Evolutionary conservation across 2,113 vertebrate species (phyloP).

Genomic region (Trematomus loennbergii): DNA sequence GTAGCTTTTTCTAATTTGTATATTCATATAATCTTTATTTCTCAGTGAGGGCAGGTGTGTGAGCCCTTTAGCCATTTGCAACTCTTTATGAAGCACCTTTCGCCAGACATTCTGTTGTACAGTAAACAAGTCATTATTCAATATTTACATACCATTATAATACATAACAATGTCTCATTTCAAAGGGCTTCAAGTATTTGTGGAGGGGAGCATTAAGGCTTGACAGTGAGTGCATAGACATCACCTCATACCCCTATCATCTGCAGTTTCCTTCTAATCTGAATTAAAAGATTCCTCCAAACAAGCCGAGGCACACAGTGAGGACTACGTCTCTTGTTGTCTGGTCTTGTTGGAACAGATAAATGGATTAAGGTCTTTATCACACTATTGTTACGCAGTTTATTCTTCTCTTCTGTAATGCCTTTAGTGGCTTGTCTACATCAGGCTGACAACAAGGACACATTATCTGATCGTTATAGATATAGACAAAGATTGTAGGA

Average conservation of each 20-base stretch:
- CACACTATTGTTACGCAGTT: background rate
- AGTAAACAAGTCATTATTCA: constrained; percentile 39
- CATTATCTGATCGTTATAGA: constrained; percentile 34
- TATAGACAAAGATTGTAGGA: constrained; percentile 11
- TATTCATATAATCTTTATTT: constrained; percentile 22
- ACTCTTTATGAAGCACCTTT: background rate
- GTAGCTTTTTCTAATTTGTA: constrained; percentile 17
- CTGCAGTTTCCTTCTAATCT: background rate
- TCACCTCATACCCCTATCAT: background rate
- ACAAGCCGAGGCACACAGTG: constrained; percentile 13
- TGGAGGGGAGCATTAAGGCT: background rate
- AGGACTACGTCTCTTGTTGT: constrained; percentile 19
- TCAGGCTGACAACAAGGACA: constrained; percentile 14
- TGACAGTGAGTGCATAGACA: constrained; percentile 6
- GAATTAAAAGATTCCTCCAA: constrained; percentile 12
- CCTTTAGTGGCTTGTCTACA: constrained; percentile 42
- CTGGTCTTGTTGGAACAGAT: constrained; percentile 50
- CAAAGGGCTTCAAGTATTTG: constrained; percentile 8
- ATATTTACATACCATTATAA: constrained; percentile 6
- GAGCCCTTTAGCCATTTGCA: background rate
- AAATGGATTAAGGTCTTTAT: constrained; percentile 49
- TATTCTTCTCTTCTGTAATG: constrained; percentile 11
- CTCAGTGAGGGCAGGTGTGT: constrained; percentile 8
- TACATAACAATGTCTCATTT: constrained; percentile 18
- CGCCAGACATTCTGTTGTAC: background rate